Evolutionary conservation across 2,888 invertebrate species (phyloP), one percentile per base, ranked within the genome.

Genomic region (Cryptosula pallasiana): DNA sequence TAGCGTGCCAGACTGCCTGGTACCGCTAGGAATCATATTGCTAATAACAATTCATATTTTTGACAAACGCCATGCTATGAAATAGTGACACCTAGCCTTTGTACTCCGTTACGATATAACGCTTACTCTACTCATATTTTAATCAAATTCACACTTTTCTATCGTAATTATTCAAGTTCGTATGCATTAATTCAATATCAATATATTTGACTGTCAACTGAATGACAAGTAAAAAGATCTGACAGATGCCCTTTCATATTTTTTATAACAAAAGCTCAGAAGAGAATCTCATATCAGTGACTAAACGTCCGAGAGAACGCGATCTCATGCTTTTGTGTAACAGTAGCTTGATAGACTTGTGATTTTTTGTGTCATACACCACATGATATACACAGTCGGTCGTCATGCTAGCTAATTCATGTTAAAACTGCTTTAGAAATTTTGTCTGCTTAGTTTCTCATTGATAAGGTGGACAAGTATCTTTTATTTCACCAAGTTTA

Each of bases 71-170:
- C 57, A 9, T 63, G 63, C 63, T 25, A 63, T 63, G 27, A 63
- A 32, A 27, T 32, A 16, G 5, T 63, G 63, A 63, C 63, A 63
- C 63, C 27, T 63, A 5, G 9, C 45, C 20, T 45, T 45, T 45
- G 45, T 45, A 45, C 9, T 45, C 20, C 20, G 20, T 45, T 45
- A 13, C 20, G 20, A 45, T 45, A 45, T 45, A 45, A 45, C 20
- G 45, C 5, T 5, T 20, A 13, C 45, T 13, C 20, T 20, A 20
- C 45, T 13, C 5, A 63, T 32, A 32, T 20, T 32, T n/a, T 63
- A 63, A 63, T 63, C 63, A 63, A 63, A 63, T 63, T 63, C 63
- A 63, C 63, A 63, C 63, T 63, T 63, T 27, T n/a, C 2, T 9
- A 63, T 34, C 25, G 45, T 20, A 45, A 45, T 45, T 45, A 45